Percentiles rank a stretch among this genome's conserved stretches.
These are phyloP conservation scores for Pocillopora verrucosa DNA, from an alignment of 64 coral and sea anemone species.

Conservation along the genomic window DNA sequence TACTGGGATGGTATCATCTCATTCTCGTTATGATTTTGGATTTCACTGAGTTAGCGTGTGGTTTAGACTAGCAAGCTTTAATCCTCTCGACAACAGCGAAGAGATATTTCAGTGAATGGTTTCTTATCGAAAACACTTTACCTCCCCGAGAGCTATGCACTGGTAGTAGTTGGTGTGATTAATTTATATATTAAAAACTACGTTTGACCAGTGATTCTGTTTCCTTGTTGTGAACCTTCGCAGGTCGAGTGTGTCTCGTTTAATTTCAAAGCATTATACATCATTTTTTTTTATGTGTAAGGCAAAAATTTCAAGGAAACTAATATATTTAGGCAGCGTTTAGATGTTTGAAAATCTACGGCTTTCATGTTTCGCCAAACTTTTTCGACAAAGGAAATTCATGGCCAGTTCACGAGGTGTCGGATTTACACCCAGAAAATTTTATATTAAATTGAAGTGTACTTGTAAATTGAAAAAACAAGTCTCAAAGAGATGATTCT, in stretches of 20 bases:
- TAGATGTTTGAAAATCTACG: not conserved
- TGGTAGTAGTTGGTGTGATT: not conserved
- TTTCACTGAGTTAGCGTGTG: not conserved
- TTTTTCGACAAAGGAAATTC: not conserved
- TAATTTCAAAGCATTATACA: not conserved
- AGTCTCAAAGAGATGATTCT: not conserved
- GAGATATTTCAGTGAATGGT: not conserved
- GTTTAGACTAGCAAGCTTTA: not conserved
- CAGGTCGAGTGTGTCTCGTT: conserved; percentile 16
- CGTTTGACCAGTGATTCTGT: conserved; percentile 5
- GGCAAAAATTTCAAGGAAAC: not conserved
- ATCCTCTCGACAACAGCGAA: not conserved
- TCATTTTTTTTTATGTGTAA: not conserved
- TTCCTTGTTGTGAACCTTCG: not conserved
- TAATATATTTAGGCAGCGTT: not conserved
- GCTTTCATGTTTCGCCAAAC: not conserved
- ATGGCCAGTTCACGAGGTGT: not conserved
- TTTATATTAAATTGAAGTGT: not conserved
- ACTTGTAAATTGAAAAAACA: conserved; percentile 11
- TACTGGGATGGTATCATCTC: not conserved
- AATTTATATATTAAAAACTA: not conserved
- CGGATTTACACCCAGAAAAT: not conserved
- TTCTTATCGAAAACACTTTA: not conserved
- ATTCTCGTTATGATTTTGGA: not conserved
- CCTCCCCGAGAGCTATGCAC: not conserved